Evolutionary conservation across 2,797 vertebrate species (phyloP).

Genomic region (Hemitrygon akajei): DNA sequence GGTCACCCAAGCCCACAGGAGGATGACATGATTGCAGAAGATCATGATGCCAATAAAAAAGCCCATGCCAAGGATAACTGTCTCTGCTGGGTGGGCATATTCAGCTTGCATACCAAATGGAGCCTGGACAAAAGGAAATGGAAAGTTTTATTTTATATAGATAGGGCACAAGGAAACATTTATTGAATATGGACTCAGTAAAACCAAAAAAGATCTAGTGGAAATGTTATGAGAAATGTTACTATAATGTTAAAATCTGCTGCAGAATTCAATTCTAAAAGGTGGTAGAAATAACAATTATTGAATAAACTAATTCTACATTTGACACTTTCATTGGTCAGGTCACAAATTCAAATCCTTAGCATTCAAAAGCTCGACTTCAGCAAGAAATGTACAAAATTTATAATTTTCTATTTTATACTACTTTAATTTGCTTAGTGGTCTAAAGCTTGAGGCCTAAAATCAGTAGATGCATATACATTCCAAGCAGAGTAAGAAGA

Average conservation of each 20-base stretch:
- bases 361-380: background rate
- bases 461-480: background rate
- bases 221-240: background rate
- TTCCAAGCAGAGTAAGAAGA: background rate
- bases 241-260: background rate
- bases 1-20: constrained; percentile 91
- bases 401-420: background rate
- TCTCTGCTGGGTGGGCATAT: constrained; percentile 91
- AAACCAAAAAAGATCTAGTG: background rate
- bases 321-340: background rate
- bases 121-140: constrained; percentile 57
- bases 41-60: constrained; percentile 93
- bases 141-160: background rate
- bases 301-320: background rate
- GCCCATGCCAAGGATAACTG: constrained; percentile 81
- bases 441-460: background rate
- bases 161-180: background rate
- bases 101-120: constrained; percentile 96
- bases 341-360: background rate
- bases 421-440: background rate
- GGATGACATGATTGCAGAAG: constrained; percentile 83
- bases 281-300: background rate
- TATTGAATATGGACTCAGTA: background rate
- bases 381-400: background rate
- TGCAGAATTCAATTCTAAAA: background rate